Evolutionary conservation across 2,113 vertebrate genomes (phyloP), one percentile per base, ranked within the genome.

Genomic region (Sphaerodactylus townsendi): DNA sequence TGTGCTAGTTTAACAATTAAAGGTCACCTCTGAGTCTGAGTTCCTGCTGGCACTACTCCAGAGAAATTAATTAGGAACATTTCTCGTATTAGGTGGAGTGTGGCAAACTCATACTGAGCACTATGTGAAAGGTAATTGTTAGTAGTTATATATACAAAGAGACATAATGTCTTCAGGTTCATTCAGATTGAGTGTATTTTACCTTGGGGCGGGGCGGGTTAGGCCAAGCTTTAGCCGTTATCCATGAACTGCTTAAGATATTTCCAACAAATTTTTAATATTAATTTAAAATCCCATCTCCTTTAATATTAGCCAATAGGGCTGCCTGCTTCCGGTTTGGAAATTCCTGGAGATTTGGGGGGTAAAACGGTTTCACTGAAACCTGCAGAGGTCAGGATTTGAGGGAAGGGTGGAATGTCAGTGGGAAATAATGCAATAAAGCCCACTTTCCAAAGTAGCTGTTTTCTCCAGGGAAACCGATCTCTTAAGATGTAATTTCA

Each of bases 51-150:
- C 25, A 21, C 23, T 3, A 28, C n/a, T 62, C 28, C 69, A 62
- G 17, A 44, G 53, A 21, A 83, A 74, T 13, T 3, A 56, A 59
- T 46, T 44, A 65, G 39, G 28, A 69, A 75, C 77, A 59, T 70
- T 2, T 10, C 56, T 75, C 56, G 13, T 65, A 76, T 88, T 82
- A 74, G 69, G 50, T 84, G 25, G 33, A 10, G 46, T 77, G 90
- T 85, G 74, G 75, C 73, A 85, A 86, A 77, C 14, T 9, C 23
- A 30, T 41, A 39, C 21, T 39, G 83, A 85, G 87, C 50, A 17
- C 39, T 5, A 59, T 83, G 53, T 10, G 41, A 44, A 88, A 83
- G 77, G 77, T 2, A 89, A 77, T n/a, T 86, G 89, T 91, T 30
- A 90, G 35, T 46, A 39, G 50, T 37, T 0, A 1, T 75, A 69